Evolutionary conservation across 2,797 vertebrate genomes (phyloP).

Genomic region (Hippopotamyrus pictus): DNA sequence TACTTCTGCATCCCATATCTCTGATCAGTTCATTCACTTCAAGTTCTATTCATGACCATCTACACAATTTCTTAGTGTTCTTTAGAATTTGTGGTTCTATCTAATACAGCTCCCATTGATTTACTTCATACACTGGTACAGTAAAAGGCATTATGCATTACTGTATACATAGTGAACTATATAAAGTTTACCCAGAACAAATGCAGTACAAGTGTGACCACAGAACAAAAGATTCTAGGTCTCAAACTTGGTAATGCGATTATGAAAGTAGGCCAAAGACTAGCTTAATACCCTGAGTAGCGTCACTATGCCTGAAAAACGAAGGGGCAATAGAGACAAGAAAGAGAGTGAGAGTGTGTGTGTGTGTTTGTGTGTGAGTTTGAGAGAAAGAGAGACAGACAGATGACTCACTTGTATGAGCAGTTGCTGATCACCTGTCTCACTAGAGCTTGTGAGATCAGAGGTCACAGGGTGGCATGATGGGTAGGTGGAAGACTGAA

Average conservation of each 20-base stretch:
- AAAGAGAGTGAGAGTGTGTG: neutral
- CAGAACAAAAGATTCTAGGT: neutral
- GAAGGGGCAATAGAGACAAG: neutral
- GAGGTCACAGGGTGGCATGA: conserved; percentile 56
- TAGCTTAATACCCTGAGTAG: neutral
- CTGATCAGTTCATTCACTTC: neutral
- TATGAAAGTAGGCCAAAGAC: neutral
- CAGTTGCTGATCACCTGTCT: conserved; percentile 52
- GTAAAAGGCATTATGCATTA: neutral
- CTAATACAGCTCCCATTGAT: neutral
- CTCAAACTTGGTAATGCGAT: conserved; percentile 7
- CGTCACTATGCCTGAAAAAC: neutral
- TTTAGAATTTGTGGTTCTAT: neutral
- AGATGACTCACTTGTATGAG: conserved; percentile 58
- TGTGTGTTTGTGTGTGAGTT: neutral
- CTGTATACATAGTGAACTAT: neutral
- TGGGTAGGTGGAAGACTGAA: conserved; percentile 53
- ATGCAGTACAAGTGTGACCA: neutral
- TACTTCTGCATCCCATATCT: neutral
- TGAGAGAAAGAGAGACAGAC: neutral
- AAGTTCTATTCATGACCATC: neutral
- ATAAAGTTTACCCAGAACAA: neutral
- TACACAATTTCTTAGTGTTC: neutral
- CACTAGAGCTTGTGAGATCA: conserved; percentile 47
- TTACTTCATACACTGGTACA: neutral